These are phyloP conservation scores for Bothrops jararaca DNA, from an alignment of 2,113 vertebrate genomes.

Conservation along the genomic window DNA sequence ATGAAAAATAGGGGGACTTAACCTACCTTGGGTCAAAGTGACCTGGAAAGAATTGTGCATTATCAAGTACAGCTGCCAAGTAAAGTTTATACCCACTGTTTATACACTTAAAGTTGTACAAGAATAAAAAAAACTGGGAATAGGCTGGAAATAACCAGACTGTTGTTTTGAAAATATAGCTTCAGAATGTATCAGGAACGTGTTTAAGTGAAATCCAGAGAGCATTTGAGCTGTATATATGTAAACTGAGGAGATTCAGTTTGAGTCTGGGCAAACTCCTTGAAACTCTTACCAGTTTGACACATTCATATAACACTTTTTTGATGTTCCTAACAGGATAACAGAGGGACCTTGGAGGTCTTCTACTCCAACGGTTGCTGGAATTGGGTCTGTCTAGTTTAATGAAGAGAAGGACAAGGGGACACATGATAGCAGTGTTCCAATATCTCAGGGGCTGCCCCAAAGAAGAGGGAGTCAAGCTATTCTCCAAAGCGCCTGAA, in stretches of 20 bases:
- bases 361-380: background rate
- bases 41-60: conserved; percentile 9
- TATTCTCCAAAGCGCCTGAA: too few relatives aligned
- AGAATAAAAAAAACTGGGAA: background rate
- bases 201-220: background rate
- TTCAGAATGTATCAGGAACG: background rate
- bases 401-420: too few relatives aligned
- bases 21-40: background rate
- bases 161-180: background rate
- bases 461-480: too few relatives aligned
- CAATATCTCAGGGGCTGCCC: too few relatives aligned
- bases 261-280: background rate
- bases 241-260: background rate
- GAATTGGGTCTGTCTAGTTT: too few relatives aligned
- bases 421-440: too few relatives aligned
- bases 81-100: background rate
- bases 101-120: conserved; percentile 18
- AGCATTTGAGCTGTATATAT: background rate
- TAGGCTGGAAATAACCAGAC: background rate
- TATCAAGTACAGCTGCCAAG: background rate
- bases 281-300: background rate
- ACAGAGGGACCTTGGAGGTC: background rate
- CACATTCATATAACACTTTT: too few relatives aligned
- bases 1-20: conserved; percentile 4
- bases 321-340: background rate